phyloP scores from a whole-genome alignment of 64 coral and sea anemone genomes.

The Montipora foliosa region DNA sequence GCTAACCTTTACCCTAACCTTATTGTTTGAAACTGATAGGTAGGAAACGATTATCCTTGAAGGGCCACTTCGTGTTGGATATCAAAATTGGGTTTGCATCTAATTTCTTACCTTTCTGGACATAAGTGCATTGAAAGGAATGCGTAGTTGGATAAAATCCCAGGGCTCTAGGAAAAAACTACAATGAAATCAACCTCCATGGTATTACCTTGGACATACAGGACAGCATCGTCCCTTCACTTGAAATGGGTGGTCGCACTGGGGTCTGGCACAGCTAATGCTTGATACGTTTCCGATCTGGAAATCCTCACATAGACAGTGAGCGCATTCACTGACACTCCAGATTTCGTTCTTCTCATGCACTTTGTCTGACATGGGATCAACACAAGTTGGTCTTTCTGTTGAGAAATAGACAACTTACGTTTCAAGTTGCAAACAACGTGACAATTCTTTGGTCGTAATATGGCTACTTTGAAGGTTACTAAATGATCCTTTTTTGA shows the following conservation, averaged over 20 bases:
- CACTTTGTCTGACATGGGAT: conserved; percentile 14
- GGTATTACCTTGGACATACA: conserved; percentile 62
- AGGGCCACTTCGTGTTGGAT: too few species aligned
- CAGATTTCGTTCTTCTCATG: conserved; percentile 55
- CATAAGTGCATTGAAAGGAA: too few species aligned
- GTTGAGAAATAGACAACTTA: neutral
- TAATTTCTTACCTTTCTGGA: too few species aligned
- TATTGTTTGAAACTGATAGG: too few species aligned
- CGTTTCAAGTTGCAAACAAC: neutral
- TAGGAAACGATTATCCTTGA: too few species aligned
- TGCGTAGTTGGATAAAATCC: too few species aligned
- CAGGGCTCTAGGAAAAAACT: too few species aligned
- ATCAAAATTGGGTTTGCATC: too few species aligned
- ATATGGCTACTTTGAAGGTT: too few species aligned
- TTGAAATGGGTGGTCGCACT: conserved; percentile 67
- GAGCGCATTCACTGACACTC: conserved; percentile 79
- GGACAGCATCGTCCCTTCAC: conserved; percentile 73
- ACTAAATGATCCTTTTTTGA: too few species aligned
- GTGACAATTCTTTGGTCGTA: too few species aligned
- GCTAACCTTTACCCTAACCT: too few species aligned
- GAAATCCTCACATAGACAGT: conserved; percentile 64
- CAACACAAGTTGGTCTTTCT: conserved; percentile 68
- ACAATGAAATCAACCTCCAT: conserved; percentile 24
- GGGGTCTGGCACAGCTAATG: conserved; percentile 46
- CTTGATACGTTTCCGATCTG: conserved; percentile 51